A percentile compares a stretch with the other conserved stretches of the same genome.
Evolutionary conservation across 1,140 invertebrate genomes (phyloP).

Genomic region (Hirudo medicinalis): DNA sequence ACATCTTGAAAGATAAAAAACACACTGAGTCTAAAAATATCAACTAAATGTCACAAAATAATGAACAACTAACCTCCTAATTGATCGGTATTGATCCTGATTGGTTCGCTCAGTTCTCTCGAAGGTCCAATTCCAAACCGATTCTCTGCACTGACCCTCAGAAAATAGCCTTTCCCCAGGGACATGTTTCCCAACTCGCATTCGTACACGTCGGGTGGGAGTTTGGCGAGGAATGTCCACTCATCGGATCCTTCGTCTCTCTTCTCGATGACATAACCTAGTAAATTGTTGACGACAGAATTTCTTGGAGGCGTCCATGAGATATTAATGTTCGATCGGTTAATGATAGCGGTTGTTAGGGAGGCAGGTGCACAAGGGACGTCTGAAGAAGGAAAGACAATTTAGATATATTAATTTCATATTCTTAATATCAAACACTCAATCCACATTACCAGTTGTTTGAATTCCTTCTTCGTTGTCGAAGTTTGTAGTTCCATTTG

Average conservation of each 20-base stretch:
- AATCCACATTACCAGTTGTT: background rate
- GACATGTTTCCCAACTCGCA: slow-evolving; percentile 60
- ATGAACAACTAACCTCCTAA: background rate
- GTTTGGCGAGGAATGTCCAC: slow-evolving; percentile 14
- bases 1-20: background rate
- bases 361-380: slow-evolving; percentile 8
- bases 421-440: background rate
- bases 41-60: background rate
- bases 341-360: background rate
- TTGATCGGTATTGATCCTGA: slow-evolving; percentile 29
- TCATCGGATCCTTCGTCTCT: slow-evolving; percentile 24
- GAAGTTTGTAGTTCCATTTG: too few species aligned
- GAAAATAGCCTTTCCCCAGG: slow-evolving; percentile 79
- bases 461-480: background rate
- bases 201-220: slow-evolving; percentile 9
- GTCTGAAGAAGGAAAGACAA: background rate
- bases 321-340: background rate
- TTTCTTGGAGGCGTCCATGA: background rate
- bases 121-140: slow-evolving; percentile 60
- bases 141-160: slow-evolving; percentile 75
- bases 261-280: slow-evolving; percentile 32
- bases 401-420: background rate
- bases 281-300: slow-evolving; percentile 20
- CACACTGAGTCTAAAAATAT: background rate
- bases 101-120: slow-evolving; percentile 56